These are phyloP conservation scores for Origma solitaria DNA, from an alignment of 2,113 vertebrate species.

Conservation along the genomic window DNA sequence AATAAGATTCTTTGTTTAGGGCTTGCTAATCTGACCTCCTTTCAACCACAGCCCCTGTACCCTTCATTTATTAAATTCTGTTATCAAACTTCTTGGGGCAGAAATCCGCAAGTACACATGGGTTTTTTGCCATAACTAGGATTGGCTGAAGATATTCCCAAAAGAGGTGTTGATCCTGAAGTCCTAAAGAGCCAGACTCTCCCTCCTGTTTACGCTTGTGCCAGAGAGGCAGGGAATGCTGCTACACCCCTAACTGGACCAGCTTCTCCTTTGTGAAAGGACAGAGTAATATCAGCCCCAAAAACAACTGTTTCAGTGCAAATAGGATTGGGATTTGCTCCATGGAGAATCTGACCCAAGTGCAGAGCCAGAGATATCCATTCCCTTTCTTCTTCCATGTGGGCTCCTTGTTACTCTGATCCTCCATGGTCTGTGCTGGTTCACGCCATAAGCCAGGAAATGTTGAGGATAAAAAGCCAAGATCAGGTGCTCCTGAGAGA, in stretches of 20 bases:
- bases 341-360: neutral
- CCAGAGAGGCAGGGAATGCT: neutral
- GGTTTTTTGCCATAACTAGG: neutral
- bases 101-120: neutral
- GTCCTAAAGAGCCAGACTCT: neutral
- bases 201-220: neutral
- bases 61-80: conserved; percentile 25
- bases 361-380: neutral
- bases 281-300: neutral
- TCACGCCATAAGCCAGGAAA: neutral
- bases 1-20: conserved; percentile 37
- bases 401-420: neutral
- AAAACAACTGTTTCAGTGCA: neutral
- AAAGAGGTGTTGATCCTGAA: neutral
- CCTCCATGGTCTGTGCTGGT: neutral
- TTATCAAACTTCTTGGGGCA: neutral
- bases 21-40: neutral
- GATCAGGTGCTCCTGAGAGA: neutral
- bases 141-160: neutral
- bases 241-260: neutral
- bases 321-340: neutral
- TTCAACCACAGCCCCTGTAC: neutral
- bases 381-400: neutral
- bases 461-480: neutral
- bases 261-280: neutral